Conservation (phyloP, 2,797 vertebrate genomes). For the Brotula barbata region DNA sequence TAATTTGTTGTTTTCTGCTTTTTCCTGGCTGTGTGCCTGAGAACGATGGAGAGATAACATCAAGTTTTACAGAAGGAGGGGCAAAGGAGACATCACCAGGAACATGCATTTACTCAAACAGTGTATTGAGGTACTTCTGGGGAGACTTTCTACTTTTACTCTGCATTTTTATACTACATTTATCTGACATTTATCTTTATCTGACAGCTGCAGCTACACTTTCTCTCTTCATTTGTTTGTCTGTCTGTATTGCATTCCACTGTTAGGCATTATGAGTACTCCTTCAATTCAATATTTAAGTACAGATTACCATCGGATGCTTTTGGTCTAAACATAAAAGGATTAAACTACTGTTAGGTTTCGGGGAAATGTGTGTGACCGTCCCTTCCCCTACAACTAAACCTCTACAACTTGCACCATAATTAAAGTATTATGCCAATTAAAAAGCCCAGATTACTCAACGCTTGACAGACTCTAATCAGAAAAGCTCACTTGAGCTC, state of each 20-base stretch:
- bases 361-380: not conserved
- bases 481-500: not conserved
- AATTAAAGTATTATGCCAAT: not conserved
- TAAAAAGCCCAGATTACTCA: not conserved
- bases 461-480: not conserved
- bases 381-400: not conserved
- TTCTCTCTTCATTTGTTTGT: no score
- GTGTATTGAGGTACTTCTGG: no score
- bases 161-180: no score
- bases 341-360: no score
- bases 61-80: not conserved
- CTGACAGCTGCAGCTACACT: no score
- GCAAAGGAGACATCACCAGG: conserved; percentile 5
- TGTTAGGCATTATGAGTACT: no score
- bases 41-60: conserved; percentile 23
- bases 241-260: no score
- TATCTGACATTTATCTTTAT: no score
- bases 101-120: not conserved
- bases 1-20: not conserved
- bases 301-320: no score
- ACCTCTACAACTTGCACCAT: not conserved
- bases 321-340: no score
- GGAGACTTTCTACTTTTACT: no score
- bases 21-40: conserved; percentile 23
- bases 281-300: no score